A percentile compares a stretch with the other conserved stretches of the same genome.
Conservation (phyloP, 2,797 vertebrate genomes). For the Cuniculus paca region DNA sequence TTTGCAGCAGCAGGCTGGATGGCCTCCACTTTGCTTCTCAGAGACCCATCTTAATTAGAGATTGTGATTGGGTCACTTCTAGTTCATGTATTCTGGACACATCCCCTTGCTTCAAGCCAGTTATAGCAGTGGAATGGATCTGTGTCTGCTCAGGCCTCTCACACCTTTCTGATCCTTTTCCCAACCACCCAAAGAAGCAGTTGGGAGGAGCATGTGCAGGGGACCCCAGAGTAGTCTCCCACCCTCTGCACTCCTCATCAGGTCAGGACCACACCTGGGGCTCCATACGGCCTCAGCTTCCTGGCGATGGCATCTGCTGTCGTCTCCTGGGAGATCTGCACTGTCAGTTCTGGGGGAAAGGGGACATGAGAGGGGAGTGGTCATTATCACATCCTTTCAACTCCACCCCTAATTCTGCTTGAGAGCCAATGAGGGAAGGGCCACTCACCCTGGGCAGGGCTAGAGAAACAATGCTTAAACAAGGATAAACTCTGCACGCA, state of each 20-base stretch:
- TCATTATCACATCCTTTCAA: constrained; percentile 19
- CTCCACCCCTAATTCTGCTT: background rate
- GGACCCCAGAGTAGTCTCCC: background rate
- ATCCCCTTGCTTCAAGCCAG: background rate
- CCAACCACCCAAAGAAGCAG: constrained; percentile 56
- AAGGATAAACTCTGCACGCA: background rate
- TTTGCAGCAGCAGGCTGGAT: background rate
- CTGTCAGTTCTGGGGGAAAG: constrained; percentile 91
- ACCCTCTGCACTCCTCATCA: constrained; percentile 42
- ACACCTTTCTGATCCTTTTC: constrained; percentile 23
- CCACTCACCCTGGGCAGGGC: background rate
- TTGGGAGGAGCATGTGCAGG: background rate
- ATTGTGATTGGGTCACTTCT: background rate
- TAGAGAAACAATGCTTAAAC: constrained; percentile 32
- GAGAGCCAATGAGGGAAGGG: background rate
- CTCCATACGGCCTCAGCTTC: constrained; percentile 93
- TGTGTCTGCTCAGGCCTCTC: background rate
- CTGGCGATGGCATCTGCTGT: constrained; percentile 95
- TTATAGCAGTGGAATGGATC: background rate
- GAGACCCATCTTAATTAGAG: background rate
- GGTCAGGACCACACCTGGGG: constrained; percentile 89
- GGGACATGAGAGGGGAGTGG: background rate
- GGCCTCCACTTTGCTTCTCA: background rate
- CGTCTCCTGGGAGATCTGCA: constrained; percentile 96
- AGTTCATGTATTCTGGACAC: background rate